Evolutionary conservation across 2,113 vertebrate species (phyloP).

Genomic region (Hemiprocne comata): DNA sequence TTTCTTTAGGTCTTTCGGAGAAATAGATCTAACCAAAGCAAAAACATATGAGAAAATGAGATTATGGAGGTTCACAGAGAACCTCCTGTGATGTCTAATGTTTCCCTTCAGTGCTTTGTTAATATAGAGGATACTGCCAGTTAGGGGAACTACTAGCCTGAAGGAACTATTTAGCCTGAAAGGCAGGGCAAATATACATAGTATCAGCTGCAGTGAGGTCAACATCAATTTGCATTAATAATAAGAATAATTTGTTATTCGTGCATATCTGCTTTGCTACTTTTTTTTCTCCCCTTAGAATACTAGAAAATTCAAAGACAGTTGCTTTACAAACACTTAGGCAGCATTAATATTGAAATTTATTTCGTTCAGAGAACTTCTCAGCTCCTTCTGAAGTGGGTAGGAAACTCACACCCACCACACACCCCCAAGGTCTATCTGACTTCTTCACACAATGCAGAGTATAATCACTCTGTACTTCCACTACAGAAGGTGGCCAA

Average conservation of each 20-base stretch:
- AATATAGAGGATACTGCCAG: neutral
- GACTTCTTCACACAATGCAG: slow-evolving; percentile 36
- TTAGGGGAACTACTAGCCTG: neutral
- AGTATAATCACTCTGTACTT: slow-evolving; percentile 30
- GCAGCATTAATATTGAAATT: neutral
- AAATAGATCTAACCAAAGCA: neutral
- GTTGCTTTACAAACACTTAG: neutral
- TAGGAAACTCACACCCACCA: slow-evolving; percentile 36
- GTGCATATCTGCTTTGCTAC: neutral
- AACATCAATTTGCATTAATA: neutral
- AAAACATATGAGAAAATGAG: neutral
- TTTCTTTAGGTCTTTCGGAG: neutral
- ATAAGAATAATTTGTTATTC: neutral
- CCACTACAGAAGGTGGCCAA: slow-evolving; percentile 58
- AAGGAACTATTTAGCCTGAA: neutral
- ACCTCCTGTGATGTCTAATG: neutral
- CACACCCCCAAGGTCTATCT: slow-evolving; percentile 40
- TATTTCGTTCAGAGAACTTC: neutral
- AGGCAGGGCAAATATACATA: neutral
- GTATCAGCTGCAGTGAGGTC: neutral
- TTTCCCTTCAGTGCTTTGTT: neutral
- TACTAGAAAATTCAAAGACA: neutral
- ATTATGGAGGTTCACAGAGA: neutral
- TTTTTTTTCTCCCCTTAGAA: neutral
- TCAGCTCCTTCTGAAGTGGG: slow-evolving; percentile 7